phyloP scores from a whole-genome alignment of 2,113 vertebrate genomes.

The Urocynchramus pylzowi region DNA sequence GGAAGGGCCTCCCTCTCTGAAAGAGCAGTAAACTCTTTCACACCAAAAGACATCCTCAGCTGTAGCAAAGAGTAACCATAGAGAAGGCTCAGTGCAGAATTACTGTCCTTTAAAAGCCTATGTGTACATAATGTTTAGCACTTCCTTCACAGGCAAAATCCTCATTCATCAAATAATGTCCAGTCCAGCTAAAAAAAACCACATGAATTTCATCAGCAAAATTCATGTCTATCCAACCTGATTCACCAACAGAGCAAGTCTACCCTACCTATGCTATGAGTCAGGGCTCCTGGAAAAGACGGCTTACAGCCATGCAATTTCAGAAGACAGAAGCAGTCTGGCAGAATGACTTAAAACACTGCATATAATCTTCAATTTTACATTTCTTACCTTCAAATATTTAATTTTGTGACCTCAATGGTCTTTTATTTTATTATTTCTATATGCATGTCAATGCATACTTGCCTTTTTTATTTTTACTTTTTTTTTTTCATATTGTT shows the following conservation, averaged over 20 bases:
- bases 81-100: neutral
- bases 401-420: neutral
- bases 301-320: neutral
- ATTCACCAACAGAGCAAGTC: neutral
- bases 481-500: neutral
- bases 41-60: neutral
- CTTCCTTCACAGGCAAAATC: neutral
- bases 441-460: neutral
- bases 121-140: neutral
- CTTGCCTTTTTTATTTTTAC: neutral
- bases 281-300: neutral
- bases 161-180: neutral
- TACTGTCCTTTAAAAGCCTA: neutral
- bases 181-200: neutral
- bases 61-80: neutral
- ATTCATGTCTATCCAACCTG: neutral
- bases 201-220: neutral
- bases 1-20: neutral
- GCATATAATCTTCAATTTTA: neutral
- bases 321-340: neutral
- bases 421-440: neutral
- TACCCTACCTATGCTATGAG: neutral
- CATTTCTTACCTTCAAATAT: neutral
- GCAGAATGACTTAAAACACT: neutral
- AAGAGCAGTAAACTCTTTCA: neutral